phyloP scores from a whole-genome alignment of 2,113 vertebrate genomes.

The Sylvicapra grimmia region DNA sequence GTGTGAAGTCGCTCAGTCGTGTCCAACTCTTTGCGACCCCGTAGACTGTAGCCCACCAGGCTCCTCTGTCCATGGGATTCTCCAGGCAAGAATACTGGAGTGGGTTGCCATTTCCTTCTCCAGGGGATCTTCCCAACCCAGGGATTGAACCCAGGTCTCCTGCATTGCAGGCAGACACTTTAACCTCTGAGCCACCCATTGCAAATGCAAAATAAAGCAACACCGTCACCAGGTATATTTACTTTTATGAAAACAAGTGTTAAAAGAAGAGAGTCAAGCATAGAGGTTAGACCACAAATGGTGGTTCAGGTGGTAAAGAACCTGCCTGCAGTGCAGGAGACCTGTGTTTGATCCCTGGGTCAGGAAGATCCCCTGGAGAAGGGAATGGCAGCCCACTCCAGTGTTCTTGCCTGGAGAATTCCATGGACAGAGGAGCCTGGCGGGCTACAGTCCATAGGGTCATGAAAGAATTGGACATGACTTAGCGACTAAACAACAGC shows the following conservation, averaged over 20 bases:
- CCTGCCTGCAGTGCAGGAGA: background rate
- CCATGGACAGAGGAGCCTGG: background rate
- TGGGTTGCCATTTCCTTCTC: no score
- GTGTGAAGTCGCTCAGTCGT: no score
- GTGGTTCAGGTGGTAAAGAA: background rate
- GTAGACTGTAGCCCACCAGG: no score
- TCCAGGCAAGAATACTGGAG: no score
- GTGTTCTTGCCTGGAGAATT: background rate
- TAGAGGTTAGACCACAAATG: background rate
- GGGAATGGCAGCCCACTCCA: background rate
- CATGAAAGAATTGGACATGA: background rate
- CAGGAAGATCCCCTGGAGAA: background rate
- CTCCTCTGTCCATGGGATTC: no score
- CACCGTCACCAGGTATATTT: background rate
- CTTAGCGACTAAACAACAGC: background rate
- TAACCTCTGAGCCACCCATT: no score
- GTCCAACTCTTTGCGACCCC: no score
- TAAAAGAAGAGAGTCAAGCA: background rate
- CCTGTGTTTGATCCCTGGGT: background rate
- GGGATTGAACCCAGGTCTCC: no score
- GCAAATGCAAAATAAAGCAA: background rate
- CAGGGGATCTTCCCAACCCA: no score
- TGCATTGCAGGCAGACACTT: no score
- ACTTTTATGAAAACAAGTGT: background rate
- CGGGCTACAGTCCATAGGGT: background rate